Percentiles rank a stretch among this genome's conserved stretches.
These are phyloP conservation scores for Argynnis bischoffii DNA, from an alignment of 2,888 invertebrate species.

Conservation along the genomic window DNA sequence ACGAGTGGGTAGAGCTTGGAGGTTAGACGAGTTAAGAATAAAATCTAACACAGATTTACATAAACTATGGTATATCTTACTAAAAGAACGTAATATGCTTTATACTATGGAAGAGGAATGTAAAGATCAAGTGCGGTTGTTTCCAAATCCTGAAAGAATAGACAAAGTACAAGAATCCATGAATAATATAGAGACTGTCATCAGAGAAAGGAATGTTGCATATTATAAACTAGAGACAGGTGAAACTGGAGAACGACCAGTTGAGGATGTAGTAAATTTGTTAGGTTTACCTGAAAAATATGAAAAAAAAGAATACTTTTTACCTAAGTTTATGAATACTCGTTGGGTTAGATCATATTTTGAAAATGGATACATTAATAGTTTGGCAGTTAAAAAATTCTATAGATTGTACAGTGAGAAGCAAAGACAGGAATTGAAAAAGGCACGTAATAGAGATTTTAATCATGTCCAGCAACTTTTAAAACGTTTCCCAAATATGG, in stretches of 20 bases:
- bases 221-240: constrained; percentile 95
- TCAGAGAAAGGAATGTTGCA: constrained; percentile 95
- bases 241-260: constrained; percentile 89
- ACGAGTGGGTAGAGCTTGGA: constrained; percentile 94
- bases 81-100: constrained; percentile 98
- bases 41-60: constrained; percentile 98
- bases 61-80: constrained; percentile 94
- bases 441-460: constrained; percentile 83
- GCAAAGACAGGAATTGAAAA: constrained; percentile 80
- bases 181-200: constrained; percentile 94
- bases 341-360: constrained; percentile 84
- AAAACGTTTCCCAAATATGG: constrained; percentile 89
- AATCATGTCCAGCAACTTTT: constrained; percentile 87
- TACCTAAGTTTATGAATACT: constrained; percentile 86
- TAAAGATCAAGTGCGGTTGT: constrained; percentile 84
- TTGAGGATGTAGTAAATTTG: constrained; percentile 78
- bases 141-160: constrained; percentile 95
- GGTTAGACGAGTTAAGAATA: constrained; percentile 92
- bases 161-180: constrained; percentile 98
- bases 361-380: constrained; percentile 77
- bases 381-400: constrained; percentile 83
- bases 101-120: constrained; percentile 96
- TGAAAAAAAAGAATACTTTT: constrained; percentile 82
- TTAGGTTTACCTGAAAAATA: constrained; percentile 84
- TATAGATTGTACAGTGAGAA: constrained; percentile 85